Conservation (phyloP, 1,140 invertebrate species). For the Spodoptera litura region DNA sequence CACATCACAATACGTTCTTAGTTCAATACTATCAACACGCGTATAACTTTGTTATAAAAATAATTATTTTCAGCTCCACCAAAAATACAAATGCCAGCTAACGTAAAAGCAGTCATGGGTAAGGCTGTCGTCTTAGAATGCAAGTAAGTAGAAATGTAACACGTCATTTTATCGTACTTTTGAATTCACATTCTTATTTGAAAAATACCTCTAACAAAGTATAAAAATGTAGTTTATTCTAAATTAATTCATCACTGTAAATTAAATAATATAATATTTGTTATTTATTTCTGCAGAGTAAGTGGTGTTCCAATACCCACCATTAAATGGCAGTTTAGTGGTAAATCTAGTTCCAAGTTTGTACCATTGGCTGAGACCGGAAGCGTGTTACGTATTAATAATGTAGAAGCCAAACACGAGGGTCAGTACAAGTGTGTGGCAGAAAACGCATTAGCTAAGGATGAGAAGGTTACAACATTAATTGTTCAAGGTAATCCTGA, state of each 20-base stretch:
- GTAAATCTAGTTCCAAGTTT: neutral
- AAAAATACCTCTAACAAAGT: no score
- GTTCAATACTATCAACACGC: neutral
- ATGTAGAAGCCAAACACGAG: neutral
- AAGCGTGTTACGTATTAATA: neutral
- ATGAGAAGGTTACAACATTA: slow-evolving; percentile 19
- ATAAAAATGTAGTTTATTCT: neutral
- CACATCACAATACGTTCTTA: no score
- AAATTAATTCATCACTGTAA: neutral
- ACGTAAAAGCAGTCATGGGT: neutral
- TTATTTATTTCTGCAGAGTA: neutral
- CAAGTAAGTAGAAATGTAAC: slow-evolving; percentile 14
- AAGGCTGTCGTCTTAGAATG: neutral
- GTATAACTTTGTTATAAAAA: no score
- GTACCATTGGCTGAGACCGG: neutral
- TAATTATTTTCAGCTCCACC: slow-evolving; percentile 7
- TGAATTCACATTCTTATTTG: no score
- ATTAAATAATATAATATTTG: no score
- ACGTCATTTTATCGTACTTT: no score
- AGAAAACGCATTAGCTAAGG: neutral
- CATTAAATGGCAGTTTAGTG: slow-evolving; percentile 17
- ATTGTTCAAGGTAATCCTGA: slow-evolving; percentile 40
- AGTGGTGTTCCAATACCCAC: slow-evolving; percentile 25
- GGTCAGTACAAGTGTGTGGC: slow-evolving; percentile 29
- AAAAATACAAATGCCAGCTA: neutral